These are phyloP conservation scores for Oncorhynchus gorbuscha DNA, from an alignment of 2,113 vertebrate genomes.

Conservation along the genomic window DNA sequence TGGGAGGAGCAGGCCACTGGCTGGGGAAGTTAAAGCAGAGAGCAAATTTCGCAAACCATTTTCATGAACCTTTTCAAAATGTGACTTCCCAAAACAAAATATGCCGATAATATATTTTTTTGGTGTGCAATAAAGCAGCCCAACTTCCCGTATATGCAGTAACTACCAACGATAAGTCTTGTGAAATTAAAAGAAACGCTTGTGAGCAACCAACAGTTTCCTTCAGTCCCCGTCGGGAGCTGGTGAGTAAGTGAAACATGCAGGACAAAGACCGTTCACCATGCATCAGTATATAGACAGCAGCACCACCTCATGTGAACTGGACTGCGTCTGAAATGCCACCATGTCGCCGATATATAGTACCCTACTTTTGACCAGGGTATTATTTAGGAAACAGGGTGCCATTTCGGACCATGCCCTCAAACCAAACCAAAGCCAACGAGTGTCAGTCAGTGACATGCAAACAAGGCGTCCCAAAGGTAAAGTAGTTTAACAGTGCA, in stretches of 20 bases:
- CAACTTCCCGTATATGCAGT: constrained; percentile 77
- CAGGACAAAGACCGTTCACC: constrained; percentile 49
- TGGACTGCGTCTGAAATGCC: background rate
- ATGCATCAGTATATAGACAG: constrained; percentile 49
- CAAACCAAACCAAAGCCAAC: constrained; percentile 31
- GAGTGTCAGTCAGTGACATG: constrained; percentile 37
- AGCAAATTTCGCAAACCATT: constrained; percentile 32
- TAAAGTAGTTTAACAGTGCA: constrained; percentile 22
- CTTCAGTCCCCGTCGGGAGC: constrained; percentile 26
- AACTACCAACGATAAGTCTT: constrained; percentile 39
- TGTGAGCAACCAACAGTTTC: constrained; percentile 19
- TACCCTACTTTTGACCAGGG: background rate
- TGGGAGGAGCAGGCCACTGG: constrained; percentile 22
- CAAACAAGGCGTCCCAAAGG: constrained; percentile 34
- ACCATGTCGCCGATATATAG: too few species aligned
- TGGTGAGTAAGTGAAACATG: constrained; percentile 61
- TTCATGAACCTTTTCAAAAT: background rate
- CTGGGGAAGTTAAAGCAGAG: constrained; percentile 47
- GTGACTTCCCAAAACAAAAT: constrained; percentile 5
- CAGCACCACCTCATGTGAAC: constrained; percentile 34
- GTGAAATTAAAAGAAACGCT: constrained; percentile 33
- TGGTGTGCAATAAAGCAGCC: constrained; percentile 53
- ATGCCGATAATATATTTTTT: constrained; percentile 9
- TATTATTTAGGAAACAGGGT: background rate
- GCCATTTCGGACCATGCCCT: constrained; percentile 2